These are phyloP conservation scores for Anoura caudifer DNA, from an alignment of 2,113 vertebrate species.

Conservation along the genomic window DNA sequence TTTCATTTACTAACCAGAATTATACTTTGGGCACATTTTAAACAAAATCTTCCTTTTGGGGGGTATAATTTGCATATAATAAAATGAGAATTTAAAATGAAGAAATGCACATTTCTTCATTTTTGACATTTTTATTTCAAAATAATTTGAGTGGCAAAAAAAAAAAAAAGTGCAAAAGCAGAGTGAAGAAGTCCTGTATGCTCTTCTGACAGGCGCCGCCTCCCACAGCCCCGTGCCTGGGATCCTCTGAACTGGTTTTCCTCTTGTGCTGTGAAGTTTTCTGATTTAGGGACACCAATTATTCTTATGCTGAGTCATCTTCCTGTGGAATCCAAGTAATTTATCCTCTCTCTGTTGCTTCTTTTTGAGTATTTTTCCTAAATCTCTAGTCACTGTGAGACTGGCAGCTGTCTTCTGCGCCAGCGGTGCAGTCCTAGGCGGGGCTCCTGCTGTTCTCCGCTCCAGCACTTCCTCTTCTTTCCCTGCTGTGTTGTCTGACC, in stretches of 20 bases:
- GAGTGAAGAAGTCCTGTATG: not conserved
- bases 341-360: not conserved
- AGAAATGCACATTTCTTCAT: too few relatives aligned
- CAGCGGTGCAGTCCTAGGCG: not conserved
- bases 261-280: not conserved
- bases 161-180: not conserved
- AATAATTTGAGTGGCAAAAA: not conserved
- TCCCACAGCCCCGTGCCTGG: not conserved
- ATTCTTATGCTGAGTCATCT: not conserved
- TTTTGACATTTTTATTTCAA: not conserved
- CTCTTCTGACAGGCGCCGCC: not conserved
- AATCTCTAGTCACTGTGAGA: not conserved
- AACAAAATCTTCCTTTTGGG: not conserved
- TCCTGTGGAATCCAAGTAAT: not conserved
- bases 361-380: not conserved
- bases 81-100: not conserved
- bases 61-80: not conserved
- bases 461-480: fast-evolving
- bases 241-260: not conserved
- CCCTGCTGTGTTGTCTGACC: fast-evolving
- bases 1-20: not conserved
- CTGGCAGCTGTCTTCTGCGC: too few relatives aligned
- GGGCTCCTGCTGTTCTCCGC: not conserved
- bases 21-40: not conserved
- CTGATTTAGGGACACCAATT: not conserved